These are phyloP conservation scores for Cryptoblepharus egeriae DNA, from an alignment of 2,797 vertebrate genomes.

Conservation along the genomic window DNA sequence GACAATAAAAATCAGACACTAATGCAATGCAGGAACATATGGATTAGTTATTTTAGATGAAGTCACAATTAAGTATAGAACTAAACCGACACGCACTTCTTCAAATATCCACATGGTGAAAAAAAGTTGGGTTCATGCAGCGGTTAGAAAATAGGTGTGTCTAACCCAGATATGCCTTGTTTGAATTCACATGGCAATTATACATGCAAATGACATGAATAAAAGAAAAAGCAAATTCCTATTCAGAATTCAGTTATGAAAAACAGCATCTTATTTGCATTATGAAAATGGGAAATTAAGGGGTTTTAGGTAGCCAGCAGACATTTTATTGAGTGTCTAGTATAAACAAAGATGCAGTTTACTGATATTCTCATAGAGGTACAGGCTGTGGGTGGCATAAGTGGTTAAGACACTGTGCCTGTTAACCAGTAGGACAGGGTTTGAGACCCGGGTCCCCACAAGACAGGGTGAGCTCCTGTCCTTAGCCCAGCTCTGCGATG, in stretches of 20 bases:
- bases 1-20: slow-evolving; percentile 11
- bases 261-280: not conserved
- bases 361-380: not conserved
- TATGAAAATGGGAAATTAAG: not conserved
- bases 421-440: too few species aligned
- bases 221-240: not conserved
- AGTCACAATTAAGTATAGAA: slow-evolving; percentile 8
- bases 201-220: not conserved
- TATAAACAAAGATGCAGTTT: slow-evolving; percentile 3
- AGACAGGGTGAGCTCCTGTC: too few species aligned
- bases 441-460: too few species aligned
- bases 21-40: not conserved
- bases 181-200: slow-evolving; percentile 5
- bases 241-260: not conserved
- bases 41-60: slow-evolving; percentile 7
- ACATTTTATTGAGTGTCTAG: not conserved
- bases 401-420: too few species aligned
- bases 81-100: not conserved
- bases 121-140: not conserved
- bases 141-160: not conserved
- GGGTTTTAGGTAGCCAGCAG: not conserved
- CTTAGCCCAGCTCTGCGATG: too few species aligned
- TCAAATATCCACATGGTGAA: not conserved
- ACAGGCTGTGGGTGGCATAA: too few species aligned
- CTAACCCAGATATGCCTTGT: not conserved